A percentile compares a stretch with the other conserved stretches of the same genome.
phyloP scores from a whole-genome alignment of 2,888 invertebrate species.

The Cryptophagus acutangulus region DNA sequence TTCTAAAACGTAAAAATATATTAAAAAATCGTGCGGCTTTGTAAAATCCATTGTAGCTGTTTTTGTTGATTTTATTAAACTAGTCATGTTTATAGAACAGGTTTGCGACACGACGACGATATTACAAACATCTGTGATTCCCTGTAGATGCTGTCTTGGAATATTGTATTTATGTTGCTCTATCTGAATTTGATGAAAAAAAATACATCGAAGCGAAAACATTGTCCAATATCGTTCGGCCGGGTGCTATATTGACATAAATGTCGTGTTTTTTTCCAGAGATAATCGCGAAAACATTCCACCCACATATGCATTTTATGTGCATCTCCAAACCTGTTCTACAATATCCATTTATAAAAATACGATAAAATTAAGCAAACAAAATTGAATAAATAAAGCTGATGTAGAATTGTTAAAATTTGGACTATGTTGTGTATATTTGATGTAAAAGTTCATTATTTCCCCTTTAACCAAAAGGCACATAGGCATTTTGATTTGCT shows the following conservation, averaged over 20 bases:
- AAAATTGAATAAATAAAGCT: conserved; percentile 1
- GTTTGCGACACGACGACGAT: background rate
- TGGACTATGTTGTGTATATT: background rate
- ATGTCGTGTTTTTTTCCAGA: too few species aligned
- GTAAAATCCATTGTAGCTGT: background rate
- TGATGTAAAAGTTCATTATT: conserved; percentile 5
- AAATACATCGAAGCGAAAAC: too few species aligned
- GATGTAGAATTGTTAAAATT: too few species aligned
- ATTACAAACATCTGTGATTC: conserved; percentile 1
- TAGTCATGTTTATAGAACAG: conserved; percentile 1
- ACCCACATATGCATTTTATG: too few species aligned
- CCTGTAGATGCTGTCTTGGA: background rate
- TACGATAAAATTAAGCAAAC: background rate
- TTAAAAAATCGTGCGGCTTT: too few species aligned
- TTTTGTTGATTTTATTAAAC: conserved; percentile 1
- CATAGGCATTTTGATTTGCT: conserved; percentile 29
- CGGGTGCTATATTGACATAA: too few species aligned
- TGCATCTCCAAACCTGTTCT: background rate
- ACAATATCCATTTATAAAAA: background rate
- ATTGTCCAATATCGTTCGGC: too few species aligned
- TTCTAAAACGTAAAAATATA: too few species aligned
- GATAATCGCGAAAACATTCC: too few species aligned
- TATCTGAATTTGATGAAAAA: conserved; percentile 1
- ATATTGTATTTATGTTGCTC: background rate
- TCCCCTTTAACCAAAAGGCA: conserved; percentile 28